phyloP scores from a whole-genome alignment of 2,113 vertebrate species.

The Amia ocellicauda region DNA sequence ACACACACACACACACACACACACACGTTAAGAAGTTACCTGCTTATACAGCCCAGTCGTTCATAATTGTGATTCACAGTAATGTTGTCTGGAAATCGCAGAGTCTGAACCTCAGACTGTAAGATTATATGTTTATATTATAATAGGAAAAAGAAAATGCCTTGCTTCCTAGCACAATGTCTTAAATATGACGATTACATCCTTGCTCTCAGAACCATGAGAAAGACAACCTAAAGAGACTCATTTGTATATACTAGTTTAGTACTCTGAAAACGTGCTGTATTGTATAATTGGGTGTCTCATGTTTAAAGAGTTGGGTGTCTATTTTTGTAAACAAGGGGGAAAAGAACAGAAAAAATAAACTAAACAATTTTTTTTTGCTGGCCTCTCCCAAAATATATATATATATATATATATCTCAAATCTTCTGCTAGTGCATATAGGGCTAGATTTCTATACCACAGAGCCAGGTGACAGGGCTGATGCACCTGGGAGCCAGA shows the following conservation, averaged over 20 bases:
- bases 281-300: slow-evolving; percentile 41
- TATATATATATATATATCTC: too few species aligned
- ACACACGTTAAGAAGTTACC: too few species aligned
- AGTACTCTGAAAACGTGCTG: slow-evolving; percentile 34
- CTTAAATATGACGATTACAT: slow-evolving; percentile 23
- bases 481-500: too few species aligned
- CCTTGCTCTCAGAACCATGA: slow-evolving; percentile 1
- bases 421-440: not conserved
- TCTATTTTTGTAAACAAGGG: slow-evolving; percentile 58
- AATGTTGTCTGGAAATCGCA: not conserved
- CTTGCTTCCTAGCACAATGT: slow-evolving; percentile 24
- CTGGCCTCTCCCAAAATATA: not conserved
- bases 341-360: not conserved
- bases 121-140: slow-evolving; percentile 35
- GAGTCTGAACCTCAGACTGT: not conserved
- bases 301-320: slow-evolving; percentile 15
- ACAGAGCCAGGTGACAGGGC: too few species aligned
- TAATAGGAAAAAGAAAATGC: slow-evolving; percentile 27
- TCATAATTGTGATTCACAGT: too few species aligned
- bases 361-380: not conserved
- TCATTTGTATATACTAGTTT: slow-evolving; percentile 49
- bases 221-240: slow-evolving; percentile 16
- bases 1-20: too few species aligned
- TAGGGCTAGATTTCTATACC: too few species aligned
- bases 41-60: too few species aligned